Evolutionary conservation across 1,140 invertebrate genomes (phyloP), one percentile per base, ranked within the genome.

Genomic region (Cherax quadricarinatus): DNA sequence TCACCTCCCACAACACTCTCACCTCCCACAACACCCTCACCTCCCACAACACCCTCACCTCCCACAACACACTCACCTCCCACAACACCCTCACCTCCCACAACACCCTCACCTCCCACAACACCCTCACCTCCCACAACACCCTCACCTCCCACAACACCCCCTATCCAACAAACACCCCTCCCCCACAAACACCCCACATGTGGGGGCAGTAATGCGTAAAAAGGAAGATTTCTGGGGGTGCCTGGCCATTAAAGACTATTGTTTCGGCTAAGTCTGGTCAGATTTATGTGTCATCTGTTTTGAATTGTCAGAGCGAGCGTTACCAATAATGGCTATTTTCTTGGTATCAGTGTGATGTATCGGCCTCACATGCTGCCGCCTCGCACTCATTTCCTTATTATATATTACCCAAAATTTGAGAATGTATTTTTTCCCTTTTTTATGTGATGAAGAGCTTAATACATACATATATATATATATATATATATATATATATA

Each of bases 231-330:
- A 87, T 87, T 87, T 87, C 86, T 87, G 70, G 53, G 86, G 30
- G 30, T 41, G 9, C 24, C 4, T 70, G 10, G 49, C 86, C 86
- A 87, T 87, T 87, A 87, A 87, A 87, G 86, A 60, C 86, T 87
- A 87, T 87, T 87, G 73, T 87, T 87, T 87, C 86, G 21, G 86
- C 86, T 87, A 87, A 87, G 73, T 24, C 49, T 49, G 66, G 48
- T 60, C 53, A 87, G 86, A 87, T 87, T 87, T 87, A 87, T 87
- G 49, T 73, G 86, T 87, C 86, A 87, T 87, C 86, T 87, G 86
- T 87, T 87, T 87, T 87, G 86, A 87, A 87, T 87, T 87, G 86
- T 87, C 86, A 70, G 48, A 49, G 78, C 86, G 73, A 79, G 78
- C n/a, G 53, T 87, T 79, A 78, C 70, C 41, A 24, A 53, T 75